Conservation (phyloP, 2,888 invertebrate species). For the Oscheius myriophilus region DNA sequence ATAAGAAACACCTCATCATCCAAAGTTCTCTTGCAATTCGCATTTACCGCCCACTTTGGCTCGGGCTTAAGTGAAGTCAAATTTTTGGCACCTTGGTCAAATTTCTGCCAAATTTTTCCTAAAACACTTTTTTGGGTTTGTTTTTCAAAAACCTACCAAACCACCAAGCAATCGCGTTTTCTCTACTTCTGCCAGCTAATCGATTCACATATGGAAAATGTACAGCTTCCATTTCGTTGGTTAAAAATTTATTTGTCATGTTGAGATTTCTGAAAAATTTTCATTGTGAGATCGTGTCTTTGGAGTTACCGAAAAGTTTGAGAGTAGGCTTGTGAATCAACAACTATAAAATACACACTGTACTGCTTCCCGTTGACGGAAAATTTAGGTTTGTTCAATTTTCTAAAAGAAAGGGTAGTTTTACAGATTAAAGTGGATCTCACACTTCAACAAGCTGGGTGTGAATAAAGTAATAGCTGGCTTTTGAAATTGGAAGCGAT, state of each 20-base stretch:
- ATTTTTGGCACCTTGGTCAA: not conserved
- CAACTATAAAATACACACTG: conserved; percentile 9
- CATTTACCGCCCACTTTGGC: not conserved
- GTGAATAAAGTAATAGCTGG: not conserved
- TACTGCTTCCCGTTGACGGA: not conserved
- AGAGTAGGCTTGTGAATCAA: conserved; percentile 17
- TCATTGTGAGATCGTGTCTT: too few relatives aligned
- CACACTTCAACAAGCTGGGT: conserved; percentile 16
- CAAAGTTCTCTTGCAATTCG: conserved; percentile 3
- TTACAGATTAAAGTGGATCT: not conserved
- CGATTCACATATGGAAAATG: conserved; percentile 8
- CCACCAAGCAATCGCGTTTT: conserved; percentile 18
- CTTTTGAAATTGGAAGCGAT: not conserved
- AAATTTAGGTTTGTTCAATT: not conserved
- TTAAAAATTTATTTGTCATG: conserved; percentile 8
- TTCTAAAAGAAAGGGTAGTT: not conserved
- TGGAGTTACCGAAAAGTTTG: conserved; percentile 16
- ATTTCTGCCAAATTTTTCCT: not conserved
- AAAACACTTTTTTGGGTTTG: not conserved
- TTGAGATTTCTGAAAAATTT: conserved; percentile 9
- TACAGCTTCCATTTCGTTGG: conserved; percentile 11
- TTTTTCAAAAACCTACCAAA: not conserved
- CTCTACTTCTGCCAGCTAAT: not conserved
- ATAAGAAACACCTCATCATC: not conserved
- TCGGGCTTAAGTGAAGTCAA: not conserved